phyloP scores from a whole-genome alignment of 1,140 invertebrate species.

The Camponotus vicinus region DNA sequence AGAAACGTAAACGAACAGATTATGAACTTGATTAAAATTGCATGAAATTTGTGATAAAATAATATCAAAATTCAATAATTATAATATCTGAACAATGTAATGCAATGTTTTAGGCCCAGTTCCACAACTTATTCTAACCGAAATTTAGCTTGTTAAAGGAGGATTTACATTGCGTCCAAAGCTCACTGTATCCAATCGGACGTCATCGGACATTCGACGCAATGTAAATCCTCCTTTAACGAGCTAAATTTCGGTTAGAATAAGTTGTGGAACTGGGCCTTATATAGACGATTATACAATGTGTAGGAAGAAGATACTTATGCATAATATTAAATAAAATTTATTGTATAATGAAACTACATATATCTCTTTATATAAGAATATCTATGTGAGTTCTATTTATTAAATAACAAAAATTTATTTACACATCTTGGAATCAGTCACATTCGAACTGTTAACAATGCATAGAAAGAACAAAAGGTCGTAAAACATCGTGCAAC shows the following conservation, averaged over 20 bases:
- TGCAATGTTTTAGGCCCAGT: background rate
- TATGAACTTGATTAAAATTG: constrained; percentile 59
- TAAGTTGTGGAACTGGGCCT: background rate
- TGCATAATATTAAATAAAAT: constrained; percentile 41
- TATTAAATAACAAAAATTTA: constrained; percentile 79
- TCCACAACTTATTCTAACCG: too few relatives aligned
- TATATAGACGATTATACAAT: constrained; percentile 27
- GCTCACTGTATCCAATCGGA: too few relatives aligned
- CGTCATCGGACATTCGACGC: too few relatives aligned
- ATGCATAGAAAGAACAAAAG: constrained; percentile 65
- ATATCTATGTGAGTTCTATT: constrained; percentile 60
- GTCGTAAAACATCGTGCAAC: constrained; percentile 39
- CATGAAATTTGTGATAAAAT: background rate
- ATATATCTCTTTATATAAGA: constrained; percentile 78
- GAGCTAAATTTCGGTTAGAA: too few relatives aligned
- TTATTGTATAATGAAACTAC: constrained; percentile 58
- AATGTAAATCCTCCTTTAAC: too few relatives aligned
- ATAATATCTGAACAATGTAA: background rate
- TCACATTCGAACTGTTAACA: constrained; percentile 70
- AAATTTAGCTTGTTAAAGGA: too few relatives aligned
- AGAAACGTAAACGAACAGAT: constrained; percentile 91
- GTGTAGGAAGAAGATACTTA: background rate
- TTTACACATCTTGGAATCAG: constrained; percentile 74
- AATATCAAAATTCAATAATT: background rate
- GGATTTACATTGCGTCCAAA: too few relatives aligned